Conservation (phyloP, 2,797 vertebrate species). For the Hapalemur alaotrensis region DNA sequence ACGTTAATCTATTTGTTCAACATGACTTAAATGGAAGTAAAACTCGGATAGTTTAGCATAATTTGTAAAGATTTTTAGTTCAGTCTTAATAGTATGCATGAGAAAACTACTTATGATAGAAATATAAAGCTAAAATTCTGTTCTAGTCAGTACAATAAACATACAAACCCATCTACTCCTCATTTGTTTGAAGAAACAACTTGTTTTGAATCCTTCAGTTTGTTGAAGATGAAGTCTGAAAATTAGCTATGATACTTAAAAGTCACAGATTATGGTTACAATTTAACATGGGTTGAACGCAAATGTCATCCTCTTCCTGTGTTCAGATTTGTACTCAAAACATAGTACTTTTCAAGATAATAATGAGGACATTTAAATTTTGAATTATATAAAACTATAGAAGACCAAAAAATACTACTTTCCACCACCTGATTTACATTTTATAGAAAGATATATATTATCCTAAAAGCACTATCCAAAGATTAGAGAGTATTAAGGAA, state of each 20-base stretch:
- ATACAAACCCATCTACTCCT: background rate
- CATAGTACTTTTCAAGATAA: background rate
- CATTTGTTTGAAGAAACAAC: background rate
- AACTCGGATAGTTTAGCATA: background rate
- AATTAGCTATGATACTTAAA: conserved; percentile 41
- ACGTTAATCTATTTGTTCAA: background rate
- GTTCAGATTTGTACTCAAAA: conserved; percentile 23
- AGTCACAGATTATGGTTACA: background rate
- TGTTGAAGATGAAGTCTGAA: background rate
- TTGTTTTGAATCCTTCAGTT: background rate
- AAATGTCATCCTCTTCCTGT: conserved; percentile 8
- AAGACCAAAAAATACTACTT: background rate
- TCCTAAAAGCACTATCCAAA: background rate
- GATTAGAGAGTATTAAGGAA: background rate
- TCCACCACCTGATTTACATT: background rate
- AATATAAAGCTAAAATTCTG: conserved; percentile 6
- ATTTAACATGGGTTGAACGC: conserved; percentile 7
- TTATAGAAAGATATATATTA: background rate
- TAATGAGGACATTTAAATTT: background rate
- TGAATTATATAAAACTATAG: background rate
- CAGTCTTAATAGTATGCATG: background rate
- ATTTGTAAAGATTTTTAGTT: background rate
- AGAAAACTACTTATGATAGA: background rate
- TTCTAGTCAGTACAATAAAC: background rate
- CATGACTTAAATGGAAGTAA: background rate